Base-by-base conservation (phyloP, 2,888 invertebrate genomes). In the Nymphalis urticae region DNA sequence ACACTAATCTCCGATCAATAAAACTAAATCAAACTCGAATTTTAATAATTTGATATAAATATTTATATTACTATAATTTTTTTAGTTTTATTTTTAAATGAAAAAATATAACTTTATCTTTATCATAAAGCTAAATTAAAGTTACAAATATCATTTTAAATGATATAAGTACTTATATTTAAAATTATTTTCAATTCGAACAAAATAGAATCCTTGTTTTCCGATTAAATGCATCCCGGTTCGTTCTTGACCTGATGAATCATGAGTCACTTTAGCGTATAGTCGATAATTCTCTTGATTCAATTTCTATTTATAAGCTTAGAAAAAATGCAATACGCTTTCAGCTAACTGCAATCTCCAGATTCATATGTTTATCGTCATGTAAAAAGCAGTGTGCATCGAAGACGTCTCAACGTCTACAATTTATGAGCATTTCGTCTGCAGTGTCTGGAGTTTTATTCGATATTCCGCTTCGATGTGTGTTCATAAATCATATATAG, bases 171-270 rank as follows among this genome's bases (percentile, higher is more conserved):
- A 32, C 27, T 32, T 32, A 32, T 32, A 32, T 32, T 32, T 32
- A 32, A 32, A 32, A 32, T 0, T 13, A 42, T 1, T n/a, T n/a
- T n/a, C 1, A 42, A 13, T 2, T 13, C 13, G 42, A 13, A 42
- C 13, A 42, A 42, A 13, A 42, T 42, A 42, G 13, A 42, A 42
- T 3, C 3, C 42, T 42, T 42, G 8, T 32, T 24, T 17, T 56
- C n/a, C 32, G n/a, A 5, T 21, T 6, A 48, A 66, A 66, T 56
- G 27, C 54, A 54, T 58, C 21, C 32, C 48, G 27, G 47, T 48
- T 54, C 32, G 62, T 16, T 32, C 64, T 48, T 48, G 68, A 58
- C 61, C 69, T 63, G 65, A 69, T 70, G 69, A 70, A 61, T 70
- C 66, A 70, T 56, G 59, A 19, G 42, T 36, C 66, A 54, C 36